Evolutionary conservation across 2,113 vertebrate species (phyloP), one percentile per base, ranked within the genome.

Genomic region (Takifugu flavidus): DNA sequence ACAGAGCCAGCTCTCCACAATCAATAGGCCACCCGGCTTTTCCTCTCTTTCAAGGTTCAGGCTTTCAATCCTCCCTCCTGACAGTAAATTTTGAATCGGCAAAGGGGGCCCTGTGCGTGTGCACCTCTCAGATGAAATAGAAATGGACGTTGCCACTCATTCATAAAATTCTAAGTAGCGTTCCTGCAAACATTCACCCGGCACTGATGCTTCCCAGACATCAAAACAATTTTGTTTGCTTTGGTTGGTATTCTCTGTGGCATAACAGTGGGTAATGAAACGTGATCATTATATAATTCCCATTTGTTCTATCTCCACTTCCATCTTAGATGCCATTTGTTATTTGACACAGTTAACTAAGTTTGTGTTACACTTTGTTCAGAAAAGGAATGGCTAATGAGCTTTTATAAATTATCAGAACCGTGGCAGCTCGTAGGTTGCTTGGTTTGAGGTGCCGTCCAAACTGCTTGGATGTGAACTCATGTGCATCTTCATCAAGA

Each of bases 261-360:
- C 74, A 78, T 84, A 86, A 83, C 71, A 72, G 79, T 71, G 82
- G 63, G 72, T 83, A 87, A 88, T 88, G 72, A 86, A 85, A 87
- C 82, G 80, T 85, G 79, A 85, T 82, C 70, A 74, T 87, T 90
- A 84, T 85, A 75, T 86, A 87, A 88, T 81, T 75, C 78, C 78
- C 83, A 67, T 85, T 88, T 84, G 74, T 73, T 83, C 66, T 79
- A 66, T 77, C 73, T 77, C 59, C 65, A 31, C 60, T 78, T 82
- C 67, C 68, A 65, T 74, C 69, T 62, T 70, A 61, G 60, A 82
- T 63, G 75, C 80, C 72, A 65, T 81, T 90, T 75, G 68, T 69
- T 70, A 58, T 82, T 81, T 82, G 77, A 85, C 75, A 83, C 75
- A 83, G 66, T 79, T 82, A 79, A 74, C 73, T 65, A 75, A 79